Conservation (phyloP, 2,797 vertebrate genomes). For the Chrosomus eos region DNA sequence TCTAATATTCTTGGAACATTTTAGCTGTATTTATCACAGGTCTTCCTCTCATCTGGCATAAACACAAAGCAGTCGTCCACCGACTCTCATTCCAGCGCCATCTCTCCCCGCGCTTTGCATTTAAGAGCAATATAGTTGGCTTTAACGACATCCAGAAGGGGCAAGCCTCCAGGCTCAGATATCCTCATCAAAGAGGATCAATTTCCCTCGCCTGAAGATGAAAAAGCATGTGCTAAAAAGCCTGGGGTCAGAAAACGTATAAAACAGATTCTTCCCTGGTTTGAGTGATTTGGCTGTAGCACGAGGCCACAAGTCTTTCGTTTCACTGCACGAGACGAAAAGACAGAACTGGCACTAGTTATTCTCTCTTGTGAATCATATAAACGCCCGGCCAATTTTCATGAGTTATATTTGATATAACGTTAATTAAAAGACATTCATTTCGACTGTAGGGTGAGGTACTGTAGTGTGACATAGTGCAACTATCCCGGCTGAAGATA, state of each 20-base stretch:
- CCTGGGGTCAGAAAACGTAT: slow-evolving; percentile 2
- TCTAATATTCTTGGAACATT: slow-evolving; percentile 25
- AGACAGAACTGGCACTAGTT: not conserved
- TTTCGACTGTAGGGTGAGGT: not conserved
- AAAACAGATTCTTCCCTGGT: slow-evolving; percentile 32
- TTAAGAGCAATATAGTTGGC: slow-evolving; percentile 48
- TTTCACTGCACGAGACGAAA: not conserved
- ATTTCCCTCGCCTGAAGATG: slow-evolving; percentile 9
- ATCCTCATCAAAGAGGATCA: slow-evolving; percentile 48
- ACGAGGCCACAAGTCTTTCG: slow-evolving; percentile 18
- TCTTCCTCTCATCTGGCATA: slow-evolving; percentile 31
- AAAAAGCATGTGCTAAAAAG: slow-evolving; percentile 26
- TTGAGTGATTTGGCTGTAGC: slow-evolving; percentile 11
- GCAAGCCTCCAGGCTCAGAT: slow-evolving; percentile 36
- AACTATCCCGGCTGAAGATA: not conserved
- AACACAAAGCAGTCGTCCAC: slow-evolving; percentile 6
- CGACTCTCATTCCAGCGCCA: not conserved
- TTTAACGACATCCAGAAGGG: slow-evolving; percentile 39
- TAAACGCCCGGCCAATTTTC: not conserved
- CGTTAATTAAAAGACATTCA: slow-evolving; percentile 10
- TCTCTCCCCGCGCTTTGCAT: slow-evolving; percentile 48
- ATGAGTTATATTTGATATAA: not conserved
- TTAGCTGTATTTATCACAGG: slow-evolving; percentile 8
- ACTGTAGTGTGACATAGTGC: not conserved
- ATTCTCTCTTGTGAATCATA: slow-evolving; percentile 12